Evolutionary conservation across 2,888 invertebrate species (phyloP), one percentile per base, ranked within the genome.

Genomic region (Troides helena): DNA sequence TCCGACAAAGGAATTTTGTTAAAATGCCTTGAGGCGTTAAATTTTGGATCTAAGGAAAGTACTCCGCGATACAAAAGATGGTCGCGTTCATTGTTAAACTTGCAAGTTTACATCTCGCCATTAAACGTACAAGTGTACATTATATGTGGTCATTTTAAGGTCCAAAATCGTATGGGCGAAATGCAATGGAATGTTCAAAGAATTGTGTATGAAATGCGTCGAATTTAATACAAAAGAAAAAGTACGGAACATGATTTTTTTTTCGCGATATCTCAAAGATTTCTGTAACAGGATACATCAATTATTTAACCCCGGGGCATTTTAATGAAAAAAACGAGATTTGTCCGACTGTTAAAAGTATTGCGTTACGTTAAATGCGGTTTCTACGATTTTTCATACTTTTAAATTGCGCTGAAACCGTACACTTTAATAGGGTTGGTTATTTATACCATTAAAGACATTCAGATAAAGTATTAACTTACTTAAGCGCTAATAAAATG

Each of bases 1-100:
- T 67, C 68, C 18, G 43, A 85, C 84, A 85, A 85, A 76, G 73
- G 75, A 77, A 69, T 77, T 77, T 73, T 77, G 73, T 77, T 74
- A 75, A 72, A 75, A 81, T 76, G 78, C 79, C 78, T 78, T 78
- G 83, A 82, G 81, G 86, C 89, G 87, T 89, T 79, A 89, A 89
- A 89, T 89, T 86, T 83, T 85, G 70, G 83, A 87, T 83, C 83
- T 80, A 72, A 68, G 74, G 74, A 74, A 73, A 71, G 74, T 74
- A 74, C 73, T 71, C 67, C 62, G 64, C 46, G 39, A 67, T 72
- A 82, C 81, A 82, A 82, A 76, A 75, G 81, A 79, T 77, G 80
- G 46, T 79, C 79, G 74, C 77, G 70, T 78, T 72, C 72, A 79
- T 81, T 81, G 79, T 81, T 74, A 43, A 58, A n/a, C 59, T 58